Evolutionary conservation across 2,797 vertebrate genomes (phyloP).

Genomic region (Protonibea diacanthus): DNA sequence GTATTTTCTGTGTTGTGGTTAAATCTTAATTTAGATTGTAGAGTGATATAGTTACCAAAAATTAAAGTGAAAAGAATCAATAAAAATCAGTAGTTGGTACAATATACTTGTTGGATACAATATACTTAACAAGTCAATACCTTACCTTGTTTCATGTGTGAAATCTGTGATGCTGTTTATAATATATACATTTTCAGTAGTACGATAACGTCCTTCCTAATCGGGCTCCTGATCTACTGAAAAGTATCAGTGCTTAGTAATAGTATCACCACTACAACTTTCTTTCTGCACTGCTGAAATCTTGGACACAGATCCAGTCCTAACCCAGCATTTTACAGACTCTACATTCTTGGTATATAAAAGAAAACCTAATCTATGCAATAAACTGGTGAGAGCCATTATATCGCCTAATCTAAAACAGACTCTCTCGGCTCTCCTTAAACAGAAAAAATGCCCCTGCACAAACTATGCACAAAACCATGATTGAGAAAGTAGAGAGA

Average conservation of each 20-base stretch:
- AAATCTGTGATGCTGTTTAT: too few species aligned
- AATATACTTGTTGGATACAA: too few species aligned
- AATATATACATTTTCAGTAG: neutral
- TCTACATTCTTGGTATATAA: neutral
- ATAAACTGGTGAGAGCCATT: slow-evolving; percentile 5
- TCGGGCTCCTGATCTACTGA: neutral
- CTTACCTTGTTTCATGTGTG: too few species aligned
- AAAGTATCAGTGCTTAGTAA: neutral
- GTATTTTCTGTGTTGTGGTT: neutral
- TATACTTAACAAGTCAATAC: too few species aligned
- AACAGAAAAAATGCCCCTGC: neutral
- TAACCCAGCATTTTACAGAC: slow-evolving; percentile 6
- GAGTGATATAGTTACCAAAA: neutral
- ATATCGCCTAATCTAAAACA: slow-evolving; percentile 15
- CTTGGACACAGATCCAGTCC: neutral
- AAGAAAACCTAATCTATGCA: slow-evolving; percentile 16
- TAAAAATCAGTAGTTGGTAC: too few species aligned
- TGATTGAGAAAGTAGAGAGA: neutral
- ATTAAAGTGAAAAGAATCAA: too few species aligned
- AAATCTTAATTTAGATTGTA: neutral
- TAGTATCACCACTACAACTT: neutral
- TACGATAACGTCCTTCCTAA: neutral
- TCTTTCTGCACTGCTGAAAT: neutral
- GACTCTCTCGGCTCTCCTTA: slow-evolving; percentile 10
- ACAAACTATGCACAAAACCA: neutral